Conservation (phyloP, 1,140 invertebrate species). For the Macrobrachium nipponense region DNA sequence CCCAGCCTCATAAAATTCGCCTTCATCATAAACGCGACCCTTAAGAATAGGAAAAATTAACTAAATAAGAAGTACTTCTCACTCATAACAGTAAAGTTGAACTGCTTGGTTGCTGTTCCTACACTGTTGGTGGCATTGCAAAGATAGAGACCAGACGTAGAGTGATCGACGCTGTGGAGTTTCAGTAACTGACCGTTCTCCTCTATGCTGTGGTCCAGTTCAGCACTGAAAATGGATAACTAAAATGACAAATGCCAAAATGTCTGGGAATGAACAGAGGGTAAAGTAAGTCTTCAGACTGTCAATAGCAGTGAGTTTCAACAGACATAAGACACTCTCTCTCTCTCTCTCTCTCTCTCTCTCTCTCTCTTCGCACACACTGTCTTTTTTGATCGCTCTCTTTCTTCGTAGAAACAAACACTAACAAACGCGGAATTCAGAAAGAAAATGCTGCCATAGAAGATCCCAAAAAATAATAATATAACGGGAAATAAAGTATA, state of each 20-base stretch:
- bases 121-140: constrained; percentile 27
- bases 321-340: background rate
- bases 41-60: too few species aligned
- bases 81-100: constrained; percentile 44
- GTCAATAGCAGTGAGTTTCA: background rate
- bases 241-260: background rate
- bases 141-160: constrained; percentile 21
- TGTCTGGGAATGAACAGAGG: too few species aligned
- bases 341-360: background rate
- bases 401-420: background rate
- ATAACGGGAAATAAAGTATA: too few species aligned
- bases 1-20: too few species aligned
- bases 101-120: constrained; percentile 5
- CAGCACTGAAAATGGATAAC: constrained; percentile 3
- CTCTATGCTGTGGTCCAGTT: constrained; percentile 5
- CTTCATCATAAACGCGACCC: too few species aligned
- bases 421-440: background rate
- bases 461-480: too few species aligned
- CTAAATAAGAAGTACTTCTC: background rate
- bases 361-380: background rate
- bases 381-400: background rate
- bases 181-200: constrained; percentile 1
- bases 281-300: background rate
- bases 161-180: background rate
- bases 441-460: background rate